Conservation (phyloP, 2,113 vertebrate genomes). For the Fregetta grallaria region DNA sequence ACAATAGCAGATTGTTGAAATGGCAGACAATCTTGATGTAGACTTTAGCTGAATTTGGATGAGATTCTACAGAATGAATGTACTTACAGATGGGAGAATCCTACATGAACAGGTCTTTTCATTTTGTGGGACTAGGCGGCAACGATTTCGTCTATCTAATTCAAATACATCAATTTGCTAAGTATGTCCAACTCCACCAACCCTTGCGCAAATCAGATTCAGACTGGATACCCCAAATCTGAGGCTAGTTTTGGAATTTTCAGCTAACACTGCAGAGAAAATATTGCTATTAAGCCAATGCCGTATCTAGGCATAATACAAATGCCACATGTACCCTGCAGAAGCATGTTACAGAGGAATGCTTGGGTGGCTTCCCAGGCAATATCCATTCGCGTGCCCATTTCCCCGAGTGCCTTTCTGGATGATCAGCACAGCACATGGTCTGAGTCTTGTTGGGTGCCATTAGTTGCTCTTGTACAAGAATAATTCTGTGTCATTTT, state of each 20-base stretch:
- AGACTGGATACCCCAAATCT: neutral
- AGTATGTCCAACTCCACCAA: neutral
- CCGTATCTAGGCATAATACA: neutral
- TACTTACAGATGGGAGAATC: neutral
- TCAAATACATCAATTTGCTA: neutral
- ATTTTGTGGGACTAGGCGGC: neutral
- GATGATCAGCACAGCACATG: fast-evolving
- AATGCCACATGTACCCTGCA: neutral
- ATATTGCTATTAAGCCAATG: neutral
- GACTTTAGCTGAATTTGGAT: neutral
- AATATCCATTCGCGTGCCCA: neutral
- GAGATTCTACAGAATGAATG: neutral
- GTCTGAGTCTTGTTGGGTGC: neutral
- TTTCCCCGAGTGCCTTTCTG: neutral
- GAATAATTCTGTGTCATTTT: neutral
- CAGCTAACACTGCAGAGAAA: neutral
- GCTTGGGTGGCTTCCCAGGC: neutral
- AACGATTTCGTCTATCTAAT: neutral
- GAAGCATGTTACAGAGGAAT: neutral
- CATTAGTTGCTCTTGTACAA: neutral
- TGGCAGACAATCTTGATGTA: neutral
- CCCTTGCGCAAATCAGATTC: neutral
- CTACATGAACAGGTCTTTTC: neutral
- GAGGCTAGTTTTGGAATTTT: neutral
- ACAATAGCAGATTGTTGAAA: neutral